Percentiles rank a stretch among this genome's conserved stretches.
Conservation (phyloP, 2,113 vertebrate genomes). For the Sylvietta virens region DNA sequence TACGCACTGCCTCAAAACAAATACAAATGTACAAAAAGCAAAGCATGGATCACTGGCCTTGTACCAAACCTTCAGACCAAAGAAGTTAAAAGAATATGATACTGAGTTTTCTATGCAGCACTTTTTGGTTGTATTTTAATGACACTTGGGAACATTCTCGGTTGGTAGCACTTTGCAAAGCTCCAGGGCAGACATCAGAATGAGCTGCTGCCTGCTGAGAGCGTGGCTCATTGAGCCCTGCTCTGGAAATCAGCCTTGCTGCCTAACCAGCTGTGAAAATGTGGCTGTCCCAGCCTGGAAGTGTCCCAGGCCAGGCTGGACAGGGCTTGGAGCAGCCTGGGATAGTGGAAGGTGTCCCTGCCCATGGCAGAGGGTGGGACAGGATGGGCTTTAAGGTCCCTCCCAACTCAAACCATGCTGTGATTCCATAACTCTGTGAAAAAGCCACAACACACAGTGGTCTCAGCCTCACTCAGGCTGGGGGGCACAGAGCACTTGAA, state of each 20-base stretch:
- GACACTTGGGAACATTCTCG: neutral
- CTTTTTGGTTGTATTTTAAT: neutral
- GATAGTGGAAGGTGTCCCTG: neutral
- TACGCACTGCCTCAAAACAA: neutral
- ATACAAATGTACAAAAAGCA: neutral
- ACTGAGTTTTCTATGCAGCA: neutral
- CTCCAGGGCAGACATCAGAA: neutral
- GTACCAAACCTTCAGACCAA: neutral
- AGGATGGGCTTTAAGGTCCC: neutral
- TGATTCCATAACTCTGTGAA: neutral
- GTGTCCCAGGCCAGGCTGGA: neutral
- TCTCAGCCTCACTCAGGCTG: neutral
- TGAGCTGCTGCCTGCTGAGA: slow-evolving; percentile 21
- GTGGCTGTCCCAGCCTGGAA: neutral
- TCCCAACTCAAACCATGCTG: neutral
- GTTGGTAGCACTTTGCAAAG: neutral
- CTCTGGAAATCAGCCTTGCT: neutral
- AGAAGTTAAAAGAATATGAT: neutral
- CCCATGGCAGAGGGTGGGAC: neutral
- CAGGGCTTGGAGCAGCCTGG: neutral
- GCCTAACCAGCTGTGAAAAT: neutral
- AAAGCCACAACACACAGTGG: neutral
- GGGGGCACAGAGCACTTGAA: neutral
- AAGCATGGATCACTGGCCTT: neutral
- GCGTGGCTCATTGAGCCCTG: neutral